A percentile compares a stretch with the other conserved stretches of the same genome.
Evolutionary conservation across 2,113 vertebrate genomes (phyloP).

Genomic region (Myrmecophaga tridactyla): DNA sequence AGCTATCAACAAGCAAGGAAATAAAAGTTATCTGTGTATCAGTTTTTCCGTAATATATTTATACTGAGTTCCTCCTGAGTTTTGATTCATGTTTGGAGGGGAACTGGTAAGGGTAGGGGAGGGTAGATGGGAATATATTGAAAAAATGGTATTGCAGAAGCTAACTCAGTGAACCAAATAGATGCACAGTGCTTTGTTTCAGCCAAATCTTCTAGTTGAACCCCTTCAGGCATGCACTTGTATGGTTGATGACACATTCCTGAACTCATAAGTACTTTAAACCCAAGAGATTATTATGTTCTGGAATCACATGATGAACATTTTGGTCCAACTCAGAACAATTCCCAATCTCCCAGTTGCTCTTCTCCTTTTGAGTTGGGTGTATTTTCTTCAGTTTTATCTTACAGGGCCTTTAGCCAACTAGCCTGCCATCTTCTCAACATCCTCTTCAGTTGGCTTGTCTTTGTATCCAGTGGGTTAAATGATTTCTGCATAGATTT

Average conservation of each 20-base stretch:
- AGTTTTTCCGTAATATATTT: not conserved
- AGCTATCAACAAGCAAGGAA: not conserved
- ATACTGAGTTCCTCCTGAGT: not conserved
- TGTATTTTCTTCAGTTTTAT: not conserved
- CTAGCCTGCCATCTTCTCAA: not conserved
- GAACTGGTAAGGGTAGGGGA: not conserved
- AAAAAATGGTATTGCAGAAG: not conserved
- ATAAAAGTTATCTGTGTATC: not conserved
- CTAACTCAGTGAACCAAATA: not conserved
- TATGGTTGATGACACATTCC: not conserved
- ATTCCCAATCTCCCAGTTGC: not conserved
- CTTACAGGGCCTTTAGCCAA: not conserved
- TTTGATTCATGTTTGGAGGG: not conserved
- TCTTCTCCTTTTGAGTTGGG: not conserved
- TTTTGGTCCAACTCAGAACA: not conserved
- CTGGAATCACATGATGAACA: not conserved
- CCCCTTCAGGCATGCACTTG: not conserved
- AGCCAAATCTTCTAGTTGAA: not conserved
- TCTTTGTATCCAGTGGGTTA: not conserved
- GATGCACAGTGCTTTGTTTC: not conserved
- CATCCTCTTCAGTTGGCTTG: not conserved
- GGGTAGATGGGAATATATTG: not conserved
- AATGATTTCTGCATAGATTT: not conserved
- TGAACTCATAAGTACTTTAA: conserved; percentile 3
- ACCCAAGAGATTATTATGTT: not conserved